These are phyloP conservation scores for Lagocephalus sceleratus DNA, from an alignment of 2,797 vertebrate species.

Conservation along the genomic window DNA sequence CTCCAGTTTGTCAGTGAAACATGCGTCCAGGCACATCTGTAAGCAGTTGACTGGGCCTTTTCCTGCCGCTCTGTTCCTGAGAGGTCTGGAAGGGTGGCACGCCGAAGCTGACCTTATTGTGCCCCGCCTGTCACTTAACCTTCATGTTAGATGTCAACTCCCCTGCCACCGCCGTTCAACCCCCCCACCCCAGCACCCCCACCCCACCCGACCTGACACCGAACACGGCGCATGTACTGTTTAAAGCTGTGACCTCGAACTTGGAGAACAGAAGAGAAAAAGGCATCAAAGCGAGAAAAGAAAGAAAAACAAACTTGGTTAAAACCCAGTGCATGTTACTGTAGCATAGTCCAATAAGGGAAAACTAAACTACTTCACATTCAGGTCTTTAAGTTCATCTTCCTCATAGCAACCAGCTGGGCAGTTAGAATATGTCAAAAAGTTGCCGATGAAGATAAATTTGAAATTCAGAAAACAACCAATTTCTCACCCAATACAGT, in stretches of 20 bases:
- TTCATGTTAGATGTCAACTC: conserved; percentile 75
- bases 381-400: conserved; percentile 9
- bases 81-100: conserved; percentile 76
- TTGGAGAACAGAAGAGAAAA: conserved; percentile 30
- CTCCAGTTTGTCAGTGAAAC: conserved; percentile 75
- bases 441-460: conserved; percentile 31
- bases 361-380: background rate
- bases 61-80: conserved; percentile 69
- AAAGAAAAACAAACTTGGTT: conserved; percentile 5
- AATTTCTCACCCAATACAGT: conserved; percentile 55
- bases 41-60: conserved; percentile 78
- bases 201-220: conserved; percentile 46
- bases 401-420: background rate
- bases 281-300: conserved; percentile 3
- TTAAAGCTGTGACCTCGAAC: conserved; percentile 65
- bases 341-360: conserved; percentile 1
- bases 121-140: conserved; percentile 79
- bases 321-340: background rate
- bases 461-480: conserved; percentile 39
- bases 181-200: conserved; percentile 42
- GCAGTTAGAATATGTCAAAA: conserved; percentile 8
- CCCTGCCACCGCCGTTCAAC: conserved; percentile 60
- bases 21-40: conserved; percentile 79
- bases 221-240: conserved; percentile 44
- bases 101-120: conserved; percentile 74